These are phyloP conservation scores for Ciconia nigra DNA, from an alignment of 2,797 vertebrate species.

Conservation along the genomic window DNA sequence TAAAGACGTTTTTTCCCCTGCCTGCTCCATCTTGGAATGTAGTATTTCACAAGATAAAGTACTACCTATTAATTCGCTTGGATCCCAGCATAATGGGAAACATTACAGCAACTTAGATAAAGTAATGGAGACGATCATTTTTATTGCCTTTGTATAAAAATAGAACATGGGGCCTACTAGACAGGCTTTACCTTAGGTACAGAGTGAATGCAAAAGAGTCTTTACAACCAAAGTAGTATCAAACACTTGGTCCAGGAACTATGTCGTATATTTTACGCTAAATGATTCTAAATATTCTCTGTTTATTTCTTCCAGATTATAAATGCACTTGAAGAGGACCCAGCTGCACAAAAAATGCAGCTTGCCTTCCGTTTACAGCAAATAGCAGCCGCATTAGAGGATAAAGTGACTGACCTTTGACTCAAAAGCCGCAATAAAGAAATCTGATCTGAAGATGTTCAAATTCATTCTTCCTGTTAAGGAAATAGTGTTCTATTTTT, in stretches of 20 bases:
- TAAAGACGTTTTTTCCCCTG: neutral
- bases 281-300: constrained; percentile 18
- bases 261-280: neutral
- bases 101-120: neutral
- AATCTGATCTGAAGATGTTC: constrained; percentile 71
- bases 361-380: constrained; percentile 96
- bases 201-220: neutral
- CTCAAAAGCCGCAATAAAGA: constrained; percentile 69
- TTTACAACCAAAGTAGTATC: neutral
- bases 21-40: neutral
- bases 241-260: neutral
- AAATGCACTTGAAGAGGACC: constrained; percentile 93
- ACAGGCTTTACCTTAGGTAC: neutral
- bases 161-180: neutral
- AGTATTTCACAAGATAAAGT: constrained; percentile 1
- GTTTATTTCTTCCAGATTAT: constrained; percentile 84
- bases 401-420: constrained; percentile 99
- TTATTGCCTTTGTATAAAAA: neutral
- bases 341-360: constrained; percentile 96
- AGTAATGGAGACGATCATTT: neutral
- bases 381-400: constrained; percentile 93
- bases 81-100: neutral
- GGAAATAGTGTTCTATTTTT: constrained; percentile 79
- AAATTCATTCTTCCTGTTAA: constrained; percentile 75
- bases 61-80: neutral